A percentile compares a stretch with the other conserved stretches of the same genome.
Evolutionary conservation across 2,113 vertebrate species (phyloP).

Genomic region (Cercocebus atys): DNA sequence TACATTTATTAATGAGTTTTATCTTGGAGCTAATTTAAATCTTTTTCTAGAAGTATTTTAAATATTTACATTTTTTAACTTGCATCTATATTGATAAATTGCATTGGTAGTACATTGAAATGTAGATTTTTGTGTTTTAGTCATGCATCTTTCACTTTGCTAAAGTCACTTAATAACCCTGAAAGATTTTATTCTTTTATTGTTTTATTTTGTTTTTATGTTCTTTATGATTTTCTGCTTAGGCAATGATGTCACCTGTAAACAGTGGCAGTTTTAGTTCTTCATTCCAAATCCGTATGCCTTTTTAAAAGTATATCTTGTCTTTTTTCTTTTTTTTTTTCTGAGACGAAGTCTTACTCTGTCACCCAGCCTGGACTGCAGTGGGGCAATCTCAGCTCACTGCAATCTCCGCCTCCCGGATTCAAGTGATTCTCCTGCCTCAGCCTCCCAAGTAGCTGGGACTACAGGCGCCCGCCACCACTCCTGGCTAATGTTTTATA

Average conservation of each 20-base stretch:
- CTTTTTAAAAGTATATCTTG: background rate
- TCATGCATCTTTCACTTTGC: background rate
- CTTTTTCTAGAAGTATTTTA: background rate
- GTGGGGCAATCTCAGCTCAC: too few relatives aligned
- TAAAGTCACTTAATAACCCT: background rate
- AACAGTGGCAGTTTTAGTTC: background rate
- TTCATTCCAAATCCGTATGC: background rate
- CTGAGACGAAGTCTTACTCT: too few relatives aligned
- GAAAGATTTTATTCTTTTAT: background rate
- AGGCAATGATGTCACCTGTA: background rate
- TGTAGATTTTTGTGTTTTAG: background rate
- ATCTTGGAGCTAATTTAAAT: background rate
- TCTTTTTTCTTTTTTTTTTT: too few relatives aligned
- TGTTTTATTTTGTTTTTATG: conserved; percentile 16
- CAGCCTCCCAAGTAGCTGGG: too few relatives aligned
- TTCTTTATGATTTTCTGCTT: background rate
- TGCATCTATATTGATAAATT: background rate
- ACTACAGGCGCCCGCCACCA: too few relatives aligned
- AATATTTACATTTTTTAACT: background rate
- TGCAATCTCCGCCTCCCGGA: too few relatives aligned
- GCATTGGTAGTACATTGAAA: background rate
- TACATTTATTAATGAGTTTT: background rate
- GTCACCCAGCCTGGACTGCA: too few relatives aligned
- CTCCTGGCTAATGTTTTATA: too few relatives aligned
- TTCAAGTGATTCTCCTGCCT: too few relatives aligned